phyloP scores from a whole-genome alignment of 2,113 vertebrate genomes.

The Coregonus clupeaformis region DNA sequence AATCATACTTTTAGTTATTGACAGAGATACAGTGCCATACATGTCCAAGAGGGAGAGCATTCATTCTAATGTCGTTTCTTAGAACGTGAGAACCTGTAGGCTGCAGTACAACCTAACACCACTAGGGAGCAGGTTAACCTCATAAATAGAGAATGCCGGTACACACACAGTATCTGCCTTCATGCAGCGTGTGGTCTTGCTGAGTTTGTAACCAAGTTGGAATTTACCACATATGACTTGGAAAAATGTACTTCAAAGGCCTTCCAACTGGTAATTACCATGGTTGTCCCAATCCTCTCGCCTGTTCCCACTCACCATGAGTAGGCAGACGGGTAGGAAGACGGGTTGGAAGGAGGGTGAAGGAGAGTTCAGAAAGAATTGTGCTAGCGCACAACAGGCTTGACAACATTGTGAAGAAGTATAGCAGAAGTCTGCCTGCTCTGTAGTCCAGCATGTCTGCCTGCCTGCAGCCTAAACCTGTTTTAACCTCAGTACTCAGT shows the following conservation, averaged over 20 bases:
- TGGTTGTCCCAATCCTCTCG: too few species aligned
- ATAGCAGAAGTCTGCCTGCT: not conserved
- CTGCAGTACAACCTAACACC: constrained; percentile 11
- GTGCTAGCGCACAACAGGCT: constrained; percentile 56
- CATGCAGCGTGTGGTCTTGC: not conserved
- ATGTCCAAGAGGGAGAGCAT: not conserved
- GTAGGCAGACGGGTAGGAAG: not conserved
- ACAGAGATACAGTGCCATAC: not conserved
- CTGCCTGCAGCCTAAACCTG: constrained; percentile 36
- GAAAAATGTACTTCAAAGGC: too few species aligned
- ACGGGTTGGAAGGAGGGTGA: not conserved
- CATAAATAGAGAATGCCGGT: constrained; percentile 9
- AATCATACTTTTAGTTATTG: not conserved
- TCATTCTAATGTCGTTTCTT: not conserved
- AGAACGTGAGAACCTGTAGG: not conserved
- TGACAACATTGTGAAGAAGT: constrained; percentile 30
- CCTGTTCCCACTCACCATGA: too few species aligned
- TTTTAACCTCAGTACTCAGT: constrained; percentile 16
- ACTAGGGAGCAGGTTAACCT: constrained; percentile 23
- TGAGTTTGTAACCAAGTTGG: not conserved
- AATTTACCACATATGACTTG: not conserved
- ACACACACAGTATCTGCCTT: not conserved
- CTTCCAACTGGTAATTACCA: too few species aligned
- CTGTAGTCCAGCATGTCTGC: constrained; percentile 1
- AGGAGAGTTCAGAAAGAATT: too few species aligned